Base-by-base conservation (phyloP, 2,797 vertebrate genomes). In the Clarias platycephalus region DNA sequence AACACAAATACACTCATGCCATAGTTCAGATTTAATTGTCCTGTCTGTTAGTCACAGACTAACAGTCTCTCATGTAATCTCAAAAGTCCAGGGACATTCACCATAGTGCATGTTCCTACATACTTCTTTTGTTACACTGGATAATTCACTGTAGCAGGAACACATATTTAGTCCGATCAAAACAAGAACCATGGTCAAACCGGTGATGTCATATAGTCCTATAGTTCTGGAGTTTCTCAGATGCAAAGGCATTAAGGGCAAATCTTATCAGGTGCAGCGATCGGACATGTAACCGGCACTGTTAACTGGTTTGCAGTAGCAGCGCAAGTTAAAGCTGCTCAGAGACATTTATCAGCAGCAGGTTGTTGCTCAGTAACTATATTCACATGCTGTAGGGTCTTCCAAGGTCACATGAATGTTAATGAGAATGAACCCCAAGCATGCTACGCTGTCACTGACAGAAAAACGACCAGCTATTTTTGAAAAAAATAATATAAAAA, bases 291-390 rank as follows among this genome's bases (percentile, higher is more conserved):
- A 64, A 53, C 24, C 9, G n/a, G 64, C 10, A 64, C n/a, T 20
- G 60, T 49, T 49, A 79, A 63, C 26, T 4, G 15, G 76, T 40
- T 13, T 80, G 62, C 31, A n/a, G 34, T 40, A 62, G 75, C 31
- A 62, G 55, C 6, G 1, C 58, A 63, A 28, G 18, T 53, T 66
- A 80, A 66, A 53, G 62, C n/a, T 1, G 24, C 49, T 66, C 40
- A 80, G 40, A 80, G 78, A 80, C 62, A 66, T 66, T 80, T 31
- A 53, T 80, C 40, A 80, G 78, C 40, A 66, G 62, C 22, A 40
- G n/a, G 58, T 37, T 77, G 55, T 80, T 80, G 40, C 44, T 66
- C 78, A 53, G 62, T 66, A 80, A 53, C 62, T 31, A 66, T 66
- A 66, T 66, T 66, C 78, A 66, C 26, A 10, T 53, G n/a, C 62